phyloP scores from a whole-genome alignment of 2,888 invertebrate genomes.

The Bimastos eiseni region DNA sequence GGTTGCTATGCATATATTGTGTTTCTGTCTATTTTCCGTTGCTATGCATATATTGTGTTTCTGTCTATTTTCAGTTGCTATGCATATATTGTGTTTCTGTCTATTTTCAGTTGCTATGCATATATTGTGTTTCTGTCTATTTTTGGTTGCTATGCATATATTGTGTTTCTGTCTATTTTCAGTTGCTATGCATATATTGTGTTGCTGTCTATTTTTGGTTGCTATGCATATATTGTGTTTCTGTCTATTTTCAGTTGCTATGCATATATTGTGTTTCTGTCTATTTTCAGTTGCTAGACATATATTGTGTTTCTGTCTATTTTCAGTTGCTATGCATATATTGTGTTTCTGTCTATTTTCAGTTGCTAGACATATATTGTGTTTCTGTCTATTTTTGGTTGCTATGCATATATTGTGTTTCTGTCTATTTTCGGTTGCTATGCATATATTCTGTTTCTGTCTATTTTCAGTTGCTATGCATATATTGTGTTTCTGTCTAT shows the following conservation, averaged over 20 bases:
- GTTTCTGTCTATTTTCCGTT: neutral
- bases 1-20: neutral
- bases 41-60: neutral
- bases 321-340: no score
- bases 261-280: no score
- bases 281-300: neutral
- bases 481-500: no score
- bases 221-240: neutral
- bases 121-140: neutral
- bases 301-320: neutral
- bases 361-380: neutral
- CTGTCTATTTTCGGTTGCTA: neutral
- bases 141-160: neutral
- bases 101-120: neutral
- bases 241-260: neutral
- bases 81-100: no score
- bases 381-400: neutral
- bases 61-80: neutral
- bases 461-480: neutral
- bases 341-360: neutral
- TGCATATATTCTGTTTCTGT: neutral
- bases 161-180: neutral
- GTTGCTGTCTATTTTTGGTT: neutral
- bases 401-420: neutral
- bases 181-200: no score